Base-by-base conservation (phyloP, 1,140 invertebrate species). In the Mamestra configurata region DNA sequence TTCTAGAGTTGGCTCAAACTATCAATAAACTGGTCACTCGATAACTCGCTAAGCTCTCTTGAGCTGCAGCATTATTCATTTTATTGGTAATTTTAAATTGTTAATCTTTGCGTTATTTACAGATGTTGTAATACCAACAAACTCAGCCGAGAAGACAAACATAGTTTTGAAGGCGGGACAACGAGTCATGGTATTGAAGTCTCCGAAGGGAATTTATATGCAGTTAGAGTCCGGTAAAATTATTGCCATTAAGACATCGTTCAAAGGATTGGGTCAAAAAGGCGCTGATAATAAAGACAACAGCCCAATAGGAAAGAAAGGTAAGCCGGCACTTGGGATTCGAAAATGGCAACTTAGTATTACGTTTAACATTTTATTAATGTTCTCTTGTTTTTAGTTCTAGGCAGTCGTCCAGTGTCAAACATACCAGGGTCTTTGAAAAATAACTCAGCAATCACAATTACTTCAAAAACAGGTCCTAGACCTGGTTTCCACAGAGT, bases 151-250 rank as follows among this genome's bases (percentile, higher is more conserved):
- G 84, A 97, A 97, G 86, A 97, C 97, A 22, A 98, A 97, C 86
- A 98, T 98, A 78, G 97, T 98, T 8, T 95, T 99, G 18, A 98
- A 98, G 90, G 98, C 98, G 5, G 98, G 98, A 0, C 98, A 99
- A 91, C 97, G 98, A 84, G 98, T 99, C 0, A 97, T 99, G 96
- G 98, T 99, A 3, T 96, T 99, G 1, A 99, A 99, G 90, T 99
- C 98, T 18, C 97, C 98, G 0, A 99, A 99, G 95, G 98, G 98
- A 40, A 98, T 99, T 79, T 99, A 99, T 92, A 98, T 99, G 97
- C 98, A 99, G 82, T 95, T 99, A 24, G 98, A 98, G 89, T 98
- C 98, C 88, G 98, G 98, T n/a, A 99, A 99, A 95, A 98, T 99
- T 78, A 99, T 99, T 88, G 98, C 98, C n/a, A 99, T 99, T 79